Base-by-base conservation (phyloP, 2,888 invertebrate species). In the Silvanus unidentatus region DNA sequence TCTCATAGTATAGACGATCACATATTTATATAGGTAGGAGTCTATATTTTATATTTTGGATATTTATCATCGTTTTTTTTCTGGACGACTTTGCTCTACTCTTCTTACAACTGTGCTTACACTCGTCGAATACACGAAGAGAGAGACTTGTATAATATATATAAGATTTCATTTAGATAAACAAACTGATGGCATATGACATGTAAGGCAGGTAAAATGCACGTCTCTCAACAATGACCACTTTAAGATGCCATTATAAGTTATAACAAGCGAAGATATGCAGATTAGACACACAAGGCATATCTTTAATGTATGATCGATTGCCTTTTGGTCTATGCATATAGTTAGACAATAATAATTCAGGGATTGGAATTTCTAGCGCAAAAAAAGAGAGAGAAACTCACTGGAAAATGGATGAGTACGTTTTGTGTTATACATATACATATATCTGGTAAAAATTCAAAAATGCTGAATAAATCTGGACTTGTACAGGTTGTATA, bases 11-110 rank as follows among this genome's bases (percentile, higher is more conserved):
- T 22, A 22, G 54, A 61, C 61, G 63, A 61, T 59, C 65, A 58
- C 64, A 64, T 64, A 64, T 64, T n/a, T n/a, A n/a, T n/a, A n/a
- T n/a, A n/a, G n/a, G n/a, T n/a, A n/a, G n/a, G n/a, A n/a, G n/a
- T n/a, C n/a, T n/a, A 63, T 61, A 56, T 51, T 55, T 56, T 62
- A 58, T 60, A 62, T 65, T 66, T 65, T 47, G 64, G 63, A 62
- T 65, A 67, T 67, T 67, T 66, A 67, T 67, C 66, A 66, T 66
- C n/a, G n/a, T n/a, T n/a, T 65, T 64, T 60, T 62, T 63, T 65
- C 64, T 63, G 55, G 58, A 32, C 32, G 32, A 32, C 6, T 32
- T 12, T 32, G 9, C 37, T 37, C 37, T 37, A 35, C 6, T 35
- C 35, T 8, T 28, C n/a, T n/a, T n/a, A 32, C 32, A 45, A 45